Conservation (phyloP, 1,140 invertebrate species). For the Samia ricini region DNA sequence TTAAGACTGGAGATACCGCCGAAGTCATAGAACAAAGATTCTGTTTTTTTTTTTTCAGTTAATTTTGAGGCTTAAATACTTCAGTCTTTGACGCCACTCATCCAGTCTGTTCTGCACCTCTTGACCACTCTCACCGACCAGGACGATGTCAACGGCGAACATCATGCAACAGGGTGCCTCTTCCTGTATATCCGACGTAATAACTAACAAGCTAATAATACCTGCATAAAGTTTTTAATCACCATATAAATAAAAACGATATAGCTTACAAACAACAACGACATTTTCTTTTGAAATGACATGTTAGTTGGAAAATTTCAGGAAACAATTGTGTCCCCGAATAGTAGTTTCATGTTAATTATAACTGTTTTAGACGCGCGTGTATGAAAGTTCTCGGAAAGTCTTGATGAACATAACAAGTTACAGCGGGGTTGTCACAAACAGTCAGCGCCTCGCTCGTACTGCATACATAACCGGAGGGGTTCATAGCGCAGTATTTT, state of each 20-base stretch:
- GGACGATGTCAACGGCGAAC: too few species aligned
- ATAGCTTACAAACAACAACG: background rate
- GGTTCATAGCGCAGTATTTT: background rate
- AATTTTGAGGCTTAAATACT: too few species aligned
- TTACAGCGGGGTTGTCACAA: background rate
- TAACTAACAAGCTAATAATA: constrained; percentile 16
- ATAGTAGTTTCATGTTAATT: background rate
- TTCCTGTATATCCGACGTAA: too few species aligned
- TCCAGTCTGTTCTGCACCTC: too few species aligned
- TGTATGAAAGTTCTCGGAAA: background rate
- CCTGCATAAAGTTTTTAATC: constrained; percentile 17
- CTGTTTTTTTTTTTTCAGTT: too few species aligned
- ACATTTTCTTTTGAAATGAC: background rate
- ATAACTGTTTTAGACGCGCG: background rate
- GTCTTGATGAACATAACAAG: too few species aligned
- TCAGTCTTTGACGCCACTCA: too few species aligned
- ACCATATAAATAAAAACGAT: constrained; percentile 5
- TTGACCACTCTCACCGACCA: too few species aligned
- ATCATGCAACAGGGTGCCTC: too few species aligned
- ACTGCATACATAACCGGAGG: background rate
- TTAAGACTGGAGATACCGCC: too few species aligned
- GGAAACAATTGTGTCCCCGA: background rate
- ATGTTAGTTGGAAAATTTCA: background rate
- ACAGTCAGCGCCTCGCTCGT: background rate
- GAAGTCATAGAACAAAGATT: too few species aligned